Evolutionary conservation across 2,113 vertebrate species (phyloP), one percentile per base, ranked within the genome.

Genomic region (Gymnorhina tibicen): DNA sequence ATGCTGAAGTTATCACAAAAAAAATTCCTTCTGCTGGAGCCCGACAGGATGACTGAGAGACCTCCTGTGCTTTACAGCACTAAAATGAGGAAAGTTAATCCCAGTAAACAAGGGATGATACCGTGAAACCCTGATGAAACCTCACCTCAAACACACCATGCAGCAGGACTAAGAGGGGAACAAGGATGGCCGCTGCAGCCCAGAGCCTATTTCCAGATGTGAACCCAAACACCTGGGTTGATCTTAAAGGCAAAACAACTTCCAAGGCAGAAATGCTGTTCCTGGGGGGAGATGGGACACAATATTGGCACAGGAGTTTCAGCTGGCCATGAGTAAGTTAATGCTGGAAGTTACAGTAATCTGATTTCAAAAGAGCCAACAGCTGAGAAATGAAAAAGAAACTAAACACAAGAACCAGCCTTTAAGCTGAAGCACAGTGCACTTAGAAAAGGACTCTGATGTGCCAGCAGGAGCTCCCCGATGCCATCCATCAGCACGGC

Each of bases 231-330:
- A 7, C 60, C 44, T 41, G 39, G 28, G 5, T 8, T 32, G 33
- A 8, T 28, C 49, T 33, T 37, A 44, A 27, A 64, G 30, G 39
- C 42, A 88, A n/a, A 85, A 15, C 35, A 33, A 26, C 52, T 4
- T 7, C 16, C 35, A 41, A 37, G 55, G 41, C n/a, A 85, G 69
- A 89, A 78, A 26, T 5, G 14, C 49, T 49, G 18, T 0, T 69
- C 28, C 41, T 53, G 52, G 6, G 22, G 39, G 6, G 52, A 80
- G 53, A 23, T 3, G 42, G 8, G 50, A 16, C 44, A 68, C 23
- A 5, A 3, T 28, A 37, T 0, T 5, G 32, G 46, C 55, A 42
- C 17, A 2, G 1, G 55, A 78, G 64, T 8, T 30, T 8, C 12
- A 32, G 3, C 16, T 55, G 60, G 9, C n/a, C 11, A 1, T 6